Evolutionary conservation across 2,888 invertebrate species (phyloP).

Genomic region (Ischnus inquisitorius): DNA sequence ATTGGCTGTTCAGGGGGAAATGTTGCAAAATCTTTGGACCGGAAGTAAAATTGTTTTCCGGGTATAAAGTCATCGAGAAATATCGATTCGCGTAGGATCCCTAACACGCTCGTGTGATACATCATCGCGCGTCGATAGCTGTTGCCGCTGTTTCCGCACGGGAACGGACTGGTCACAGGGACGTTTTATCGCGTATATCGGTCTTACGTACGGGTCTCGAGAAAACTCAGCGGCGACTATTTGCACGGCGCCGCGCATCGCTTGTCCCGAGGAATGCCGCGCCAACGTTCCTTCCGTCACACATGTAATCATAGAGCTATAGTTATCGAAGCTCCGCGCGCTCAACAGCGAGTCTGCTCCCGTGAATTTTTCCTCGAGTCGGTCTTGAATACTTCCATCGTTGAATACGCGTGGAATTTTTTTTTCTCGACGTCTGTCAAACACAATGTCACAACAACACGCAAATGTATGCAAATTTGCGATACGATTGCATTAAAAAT

Average conservation of each 20-base stretch:
- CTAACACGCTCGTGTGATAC: slow-evolving; percentile 51
- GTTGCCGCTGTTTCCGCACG: slow-evolving; percentile 32
- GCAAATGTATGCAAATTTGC: slow-evolving; percentile 35
- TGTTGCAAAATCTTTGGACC: slow-evolving; percentile 47
- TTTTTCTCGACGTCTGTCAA: neutral
- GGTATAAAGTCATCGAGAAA: slow-evolving; percentile 54
- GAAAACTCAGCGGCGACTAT: slow-evolving; percentile 59
- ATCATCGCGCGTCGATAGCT: slow-evolving; percentile 46
- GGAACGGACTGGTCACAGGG: slow-evolving; percentile 14
- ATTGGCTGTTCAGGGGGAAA: slow-evolving; percentile 34
- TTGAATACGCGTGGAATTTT: slow-evolving; percentile 21
- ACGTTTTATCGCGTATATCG: slow-evolving; percentile 76
- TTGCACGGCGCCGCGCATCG: slow-evolving; percentile 79
- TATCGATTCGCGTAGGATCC: slow-evolving; percentile 45
- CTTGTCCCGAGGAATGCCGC: slow-evolving; percentile 80
- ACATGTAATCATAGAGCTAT: neutral
- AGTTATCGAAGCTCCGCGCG: neutral
- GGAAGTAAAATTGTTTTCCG: slow-evolving; percentile 56
- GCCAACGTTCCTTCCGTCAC: slow-evolving; percentile 71
- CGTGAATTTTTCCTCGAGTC: slow-evolving; percentile 43
- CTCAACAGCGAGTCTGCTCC: slow-evolving; percentile 50
- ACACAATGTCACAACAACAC: slow-evolving; percentile 2
- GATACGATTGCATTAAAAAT: slow-evolving; percentile 21
- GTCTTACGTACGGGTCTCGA: slow-evolving; percentile 77
- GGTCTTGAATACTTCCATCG: slow-evolving; percentile 9